Evolutionary conservation across 2,113 vertebrate genomes (phyloP).

Genomic region (Struthidea cinerea): DNA sequence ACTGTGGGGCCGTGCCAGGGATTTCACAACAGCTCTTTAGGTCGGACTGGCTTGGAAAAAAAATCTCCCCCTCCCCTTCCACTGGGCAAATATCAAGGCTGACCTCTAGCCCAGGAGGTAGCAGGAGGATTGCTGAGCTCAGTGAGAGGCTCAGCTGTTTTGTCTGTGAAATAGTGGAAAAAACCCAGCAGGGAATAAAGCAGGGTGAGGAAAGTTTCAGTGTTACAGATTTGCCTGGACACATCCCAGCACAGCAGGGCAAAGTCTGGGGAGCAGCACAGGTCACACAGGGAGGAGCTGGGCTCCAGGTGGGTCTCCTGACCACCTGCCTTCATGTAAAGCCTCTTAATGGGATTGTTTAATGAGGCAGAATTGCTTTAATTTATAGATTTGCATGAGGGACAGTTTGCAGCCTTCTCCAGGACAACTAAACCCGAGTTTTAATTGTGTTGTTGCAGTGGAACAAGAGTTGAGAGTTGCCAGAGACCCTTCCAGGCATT

Average conservation of each 20-base stretch:
- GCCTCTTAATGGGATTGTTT: neutral
- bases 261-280: neutral
- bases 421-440: neutral
- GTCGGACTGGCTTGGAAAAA: neutral
- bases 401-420: neutral
- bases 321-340: neutral
- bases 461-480: neutral
- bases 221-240: neutral
- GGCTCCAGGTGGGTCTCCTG: neutral
- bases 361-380: neutral
- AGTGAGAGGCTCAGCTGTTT: neutral
- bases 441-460: neutral
- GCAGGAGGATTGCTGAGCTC: neutral
- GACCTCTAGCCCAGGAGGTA: neutral
- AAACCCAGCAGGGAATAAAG: neutral
- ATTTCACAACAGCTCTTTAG: conserved; percentile 27
- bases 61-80: neutral
- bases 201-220: neutral
- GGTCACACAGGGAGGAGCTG: neutral
- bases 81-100: neutral
- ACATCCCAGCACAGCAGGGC: neutral
- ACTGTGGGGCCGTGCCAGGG: neutral
- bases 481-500: neutral
- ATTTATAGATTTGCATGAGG: fast-evolving
- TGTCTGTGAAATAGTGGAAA: neutral